A percentile compares a stretch with the other conserved stretches of the same genome.
Evolutionary conservation across 2,113 vertebrate genomes (phyloP).

Genomic region (Egretta garzetta): DNA sequence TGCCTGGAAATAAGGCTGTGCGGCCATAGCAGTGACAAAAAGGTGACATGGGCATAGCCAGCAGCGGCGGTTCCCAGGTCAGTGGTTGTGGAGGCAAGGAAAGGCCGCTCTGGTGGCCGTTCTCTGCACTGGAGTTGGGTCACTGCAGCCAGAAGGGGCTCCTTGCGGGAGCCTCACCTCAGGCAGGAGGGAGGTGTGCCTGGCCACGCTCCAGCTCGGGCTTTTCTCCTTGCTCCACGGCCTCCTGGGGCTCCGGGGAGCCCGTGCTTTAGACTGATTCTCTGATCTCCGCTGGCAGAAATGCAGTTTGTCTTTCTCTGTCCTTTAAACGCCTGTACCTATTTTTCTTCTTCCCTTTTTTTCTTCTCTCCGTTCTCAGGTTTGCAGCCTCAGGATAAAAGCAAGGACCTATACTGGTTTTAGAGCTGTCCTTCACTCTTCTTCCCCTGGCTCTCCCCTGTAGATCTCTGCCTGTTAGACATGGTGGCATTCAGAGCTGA

Average conservation of each 20-base stretch:
- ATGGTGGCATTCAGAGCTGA: constrained; percentile 74
- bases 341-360: constrained; percentile 60
- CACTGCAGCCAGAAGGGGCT: neutral
- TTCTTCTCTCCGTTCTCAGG: constrained; percentile 84
- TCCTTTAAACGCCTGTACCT: constrained; percentile 70
- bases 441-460: constrained; percentile 72
- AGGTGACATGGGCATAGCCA: neutral
- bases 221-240: neutral
- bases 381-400: constrained; percentile 96
- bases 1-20: neutral
- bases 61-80: neutral
- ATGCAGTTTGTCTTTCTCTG: constrained; percentile 54
- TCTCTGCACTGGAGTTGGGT: fast-evolving
- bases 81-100: neutral
- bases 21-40: neutral
- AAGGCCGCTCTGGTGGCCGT: neutral
- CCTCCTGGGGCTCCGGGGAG: neutral
- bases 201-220: neutral
- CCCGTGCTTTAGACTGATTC: neutral
- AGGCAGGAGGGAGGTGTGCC: neutral
- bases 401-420: constrained; percentile 98
- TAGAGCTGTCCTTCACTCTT: constrained; percentile 79
- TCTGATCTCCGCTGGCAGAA: constrained; percentile 20
- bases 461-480: constrained; percentile 78
- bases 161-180: neutral